These are phyloP conservation scores for Xanthia togata DNA, from an alignment of 2,888 invertebrate species.

Conservation along the genomic window DNA sequence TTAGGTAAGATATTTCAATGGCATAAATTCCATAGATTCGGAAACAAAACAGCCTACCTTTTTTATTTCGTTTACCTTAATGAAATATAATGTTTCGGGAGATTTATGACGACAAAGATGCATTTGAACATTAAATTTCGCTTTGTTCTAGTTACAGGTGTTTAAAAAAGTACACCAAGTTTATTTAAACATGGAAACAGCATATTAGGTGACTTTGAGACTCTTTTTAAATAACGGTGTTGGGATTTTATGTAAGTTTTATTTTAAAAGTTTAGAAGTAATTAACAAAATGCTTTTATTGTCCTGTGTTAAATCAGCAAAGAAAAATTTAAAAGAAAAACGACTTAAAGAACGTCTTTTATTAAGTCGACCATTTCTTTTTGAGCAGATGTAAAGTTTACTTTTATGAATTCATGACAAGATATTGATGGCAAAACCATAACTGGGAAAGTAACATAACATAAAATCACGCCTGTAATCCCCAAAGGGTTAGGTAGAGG, in stretches of 20 bases:
- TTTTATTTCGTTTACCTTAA: slow-evolving; percentile 18
- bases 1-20: neutral
- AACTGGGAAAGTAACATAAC: neutral
- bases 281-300: slow-evolving; percentile 11
- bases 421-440: neutral
- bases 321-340: neutral
- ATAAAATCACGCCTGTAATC: no score
- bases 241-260: slow-evolving; percentile 15
- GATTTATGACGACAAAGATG: slow-evolving; percentile 46
- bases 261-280: slow-evolving; percentile 13
- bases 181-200: slow-evolving; percentile 26
- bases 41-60: slow-evolving; percentile 26
- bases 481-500: neutral
- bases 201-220: slow-evolving; percentile 11
- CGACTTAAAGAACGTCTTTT: neutral
- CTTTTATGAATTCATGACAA: neutral
- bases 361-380: neutral
- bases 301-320: slow-evolving; percentile 6
- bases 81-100: slow-evolving; percentile 35
- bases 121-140: slow-evolving; percentile 60
- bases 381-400: neutral
- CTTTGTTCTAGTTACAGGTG: slow-evolving; percentile 32
- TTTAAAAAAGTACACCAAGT: slow-evolving; percentile 15
- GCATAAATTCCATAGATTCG: neutral
- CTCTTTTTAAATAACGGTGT: slow-evolving; percentile 10